Percentiles rank a stretch among this genome's conserved stretches.
These are phyloP conservation scores for Lithophane leautieri DNA, from an alignment of 2,888 invertebrate species.

Conservation along the genomic window DNA sequence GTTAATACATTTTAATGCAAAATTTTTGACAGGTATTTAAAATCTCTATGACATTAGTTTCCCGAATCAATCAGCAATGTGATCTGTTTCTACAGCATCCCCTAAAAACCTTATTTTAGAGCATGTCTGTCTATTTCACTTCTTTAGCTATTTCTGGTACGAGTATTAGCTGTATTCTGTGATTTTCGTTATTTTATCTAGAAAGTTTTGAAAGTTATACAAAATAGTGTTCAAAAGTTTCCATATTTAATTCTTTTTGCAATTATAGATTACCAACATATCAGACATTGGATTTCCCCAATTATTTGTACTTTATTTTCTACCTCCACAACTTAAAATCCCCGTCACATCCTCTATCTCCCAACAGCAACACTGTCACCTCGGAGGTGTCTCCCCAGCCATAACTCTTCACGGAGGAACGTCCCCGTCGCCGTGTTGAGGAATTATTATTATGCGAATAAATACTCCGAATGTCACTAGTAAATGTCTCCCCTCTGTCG, in stretches of 20 bases:
- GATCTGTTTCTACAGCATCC: background rate
- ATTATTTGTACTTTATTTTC: background rate
- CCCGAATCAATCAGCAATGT: background rate
- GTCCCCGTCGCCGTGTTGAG: slow-evolving; percentile 88
- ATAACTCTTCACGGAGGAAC: slow-evolving; percentile 87
- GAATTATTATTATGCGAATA: slow-evolving; percentile 92
- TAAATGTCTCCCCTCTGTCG: slow-evolving; percentile 89
- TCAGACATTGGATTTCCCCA: background rate
- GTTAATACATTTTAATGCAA: background rate
- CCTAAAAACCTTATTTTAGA: background rate
- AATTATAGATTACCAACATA: background rate
- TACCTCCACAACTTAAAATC: background rate
- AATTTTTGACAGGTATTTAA: background rate
- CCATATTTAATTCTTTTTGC: background rate
- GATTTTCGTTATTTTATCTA: background rate
- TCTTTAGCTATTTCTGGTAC: background rate
- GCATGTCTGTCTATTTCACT: background rate
- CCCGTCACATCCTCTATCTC: slow-evolving; percentile 72
- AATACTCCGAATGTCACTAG: slow-evolving; percentile 92
- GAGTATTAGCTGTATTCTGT: background rate
- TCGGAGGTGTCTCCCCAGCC: slow-evolving; percentile 87
- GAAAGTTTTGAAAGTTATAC: background rate
- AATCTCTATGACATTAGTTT: background rate
- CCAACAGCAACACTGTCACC: slow-evolving; percentile 76
- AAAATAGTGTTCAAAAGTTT: background rate